Conservation (phyloP, 2,113 vertebrate species). For the Vicugna pacos region DNA sequence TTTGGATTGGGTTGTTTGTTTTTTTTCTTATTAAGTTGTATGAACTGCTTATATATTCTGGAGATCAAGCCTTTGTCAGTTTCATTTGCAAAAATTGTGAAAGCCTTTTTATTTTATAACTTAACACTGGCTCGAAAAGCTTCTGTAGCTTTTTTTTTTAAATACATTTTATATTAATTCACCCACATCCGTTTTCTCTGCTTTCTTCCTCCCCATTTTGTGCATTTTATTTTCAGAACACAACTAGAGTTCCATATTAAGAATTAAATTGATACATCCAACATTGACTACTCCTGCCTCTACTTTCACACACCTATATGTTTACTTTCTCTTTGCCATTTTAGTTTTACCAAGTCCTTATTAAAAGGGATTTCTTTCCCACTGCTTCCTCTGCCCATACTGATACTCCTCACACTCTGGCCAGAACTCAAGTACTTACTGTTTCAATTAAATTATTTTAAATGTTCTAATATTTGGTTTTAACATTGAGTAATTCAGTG, state of each 20-base stretch:
- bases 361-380: neutral
- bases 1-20: neutral
- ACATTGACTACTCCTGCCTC: neutral
- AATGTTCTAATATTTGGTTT: neutral
- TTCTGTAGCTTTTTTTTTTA: constrained; percentile 27
- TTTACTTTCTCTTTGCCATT: constrained; percentile 17
- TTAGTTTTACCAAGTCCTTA: constrained; percentile 19
- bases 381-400: neutral
- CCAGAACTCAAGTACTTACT: neutral
- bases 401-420: neutral
- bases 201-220: neutral
- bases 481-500: neutral
- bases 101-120: neutral
- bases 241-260: neutral
- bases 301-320: neutral
- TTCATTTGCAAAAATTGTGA: neutral
- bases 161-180: neutral
- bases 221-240: neutral
- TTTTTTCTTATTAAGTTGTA: accelerated
- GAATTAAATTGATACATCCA: neutral
- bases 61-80: neutral
- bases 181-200: neutral
- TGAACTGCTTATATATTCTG: neutral
- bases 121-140: neutral
- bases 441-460: neutral